Conservation (phyloP, 1,140 invertebrate species). For the Gerris buenoi region DNA sequence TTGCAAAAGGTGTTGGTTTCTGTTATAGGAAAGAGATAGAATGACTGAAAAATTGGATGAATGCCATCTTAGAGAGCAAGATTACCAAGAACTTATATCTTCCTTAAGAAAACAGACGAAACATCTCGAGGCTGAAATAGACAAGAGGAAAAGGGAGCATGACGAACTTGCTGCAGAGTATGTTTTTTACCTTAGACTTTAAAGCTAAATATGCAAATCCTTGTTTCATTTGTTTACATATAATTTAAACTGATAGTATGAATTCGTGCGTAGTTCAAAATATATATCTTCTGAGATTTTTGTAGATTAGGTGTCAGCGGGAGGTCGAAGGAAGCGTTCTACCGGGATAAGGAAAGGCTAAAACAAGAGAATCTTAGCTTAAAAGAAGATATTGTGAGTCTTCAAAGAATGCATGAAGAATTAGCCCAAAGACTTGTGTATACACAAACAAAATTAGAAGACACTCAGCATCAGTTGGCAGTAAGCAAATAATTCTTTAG, state of each 20-base stretch:
- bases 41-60: not conserved
- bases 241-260: too few relatives aligned
- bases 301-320: not conserved
- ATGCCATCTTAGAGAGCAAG: not conserved
- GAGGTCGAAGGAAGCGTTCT: not conserved
- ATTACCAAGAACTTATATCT: not conserved
- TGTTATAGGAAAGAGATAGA: not conserved
- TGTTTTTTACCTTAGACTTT: too few relatives aligned
- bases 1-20: too few relatives aligned
- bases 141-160: not conserved
- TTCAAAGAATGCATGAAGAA: not conserved
- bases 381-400: not conserved
- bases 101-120: not conserved
- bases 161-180: conserved; percentile 3
- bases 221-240: too few relatives aligned
- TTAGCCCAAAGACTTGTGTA: not conserved
- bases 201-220: too few relatives aligned
- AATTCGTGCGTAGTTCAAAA: too few relatives aligned
- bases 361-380: not conserved
- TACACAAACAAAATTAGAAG: not conserved
- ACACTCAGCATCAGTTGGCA: not conserved
- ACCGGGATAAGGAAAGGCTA: not conserved
- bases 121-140: not conserved
- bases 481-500: not conserved
- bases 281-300: too few relatives aligned